These are phyloP conservation scores for Choristoneura rosaceana DNA, from an alignment of 2,888 invertebrate genomes.

Conservation along the genomic window DNA sequence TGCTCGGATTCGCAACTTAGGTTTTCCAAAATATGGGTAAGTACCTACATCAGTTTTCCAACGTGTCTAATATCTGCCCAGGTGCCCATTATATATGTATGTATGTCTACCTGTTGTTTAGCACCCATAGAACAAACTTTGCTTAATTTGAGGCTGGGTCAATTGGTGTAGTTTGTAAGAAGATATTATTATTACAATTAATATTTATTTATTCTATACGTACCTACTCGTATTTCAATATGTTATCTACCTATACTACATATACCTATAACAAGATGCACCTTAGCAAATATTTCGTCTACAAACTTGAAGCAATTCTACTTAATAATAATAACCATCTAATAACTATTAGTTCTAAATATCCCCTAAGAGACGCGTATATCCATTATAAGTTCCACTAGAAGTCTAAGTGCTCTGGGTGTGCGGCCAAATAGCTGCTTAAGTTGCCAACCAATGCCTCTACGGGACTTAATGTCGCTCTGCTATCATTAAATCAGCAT, in stretches of 20 bases:
- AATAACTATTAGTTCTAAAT: conserved; percentile 50
- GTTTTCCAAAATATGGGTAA: too few relatives aligned
- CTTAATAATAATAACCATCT: conserved; percentile 33
- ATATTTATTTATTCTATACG: too few relatives aligned
- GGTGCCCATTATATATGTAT: too few relatives aligned
- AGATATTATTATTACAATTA: too few relatives aligned
- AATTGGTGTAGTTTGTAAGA: too few relatives aligned
- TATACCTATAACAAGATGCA: neutral
- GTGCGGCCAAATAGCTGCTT: conserved; percentile 45
- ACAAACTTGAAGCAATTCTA: conserved; percentile 42
- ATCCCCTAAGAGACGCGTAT: conserved; percentile 60
- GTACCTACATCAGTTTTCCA: too few relatives aligned
- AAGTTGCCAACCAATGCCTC: conserved; percentile 15
- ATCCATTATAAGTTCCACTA: conserved; percentile 64
- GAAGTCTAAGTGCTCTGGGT: conserved; percentile 50
- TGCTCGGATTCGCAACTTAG: neutral
- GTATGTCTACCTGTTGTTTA: too few relatives aligned
- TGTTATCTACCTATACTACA: too few relatives aligned
- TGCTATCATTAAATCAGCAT: conserved; percentile 5
- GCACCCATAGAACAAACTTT: too few relatives aligned
- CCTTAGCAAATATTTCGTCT: conserved; percentile 12
- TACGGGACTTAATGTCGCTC: conserved; percentile 1
- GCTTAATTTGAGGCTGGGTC: too few relatives aligned
- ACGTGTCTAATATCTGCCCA: too few relatives aligned
- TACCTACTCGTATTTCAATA: too few relatives aligned